A percentile compares a stretch with the other conserved stretches of the same genome.
These are phyloP conservation scores for Leucozona laternaria DNA, from an alignment of 2,888 invertebrate species.

Conservation along the genomic window DNA sequence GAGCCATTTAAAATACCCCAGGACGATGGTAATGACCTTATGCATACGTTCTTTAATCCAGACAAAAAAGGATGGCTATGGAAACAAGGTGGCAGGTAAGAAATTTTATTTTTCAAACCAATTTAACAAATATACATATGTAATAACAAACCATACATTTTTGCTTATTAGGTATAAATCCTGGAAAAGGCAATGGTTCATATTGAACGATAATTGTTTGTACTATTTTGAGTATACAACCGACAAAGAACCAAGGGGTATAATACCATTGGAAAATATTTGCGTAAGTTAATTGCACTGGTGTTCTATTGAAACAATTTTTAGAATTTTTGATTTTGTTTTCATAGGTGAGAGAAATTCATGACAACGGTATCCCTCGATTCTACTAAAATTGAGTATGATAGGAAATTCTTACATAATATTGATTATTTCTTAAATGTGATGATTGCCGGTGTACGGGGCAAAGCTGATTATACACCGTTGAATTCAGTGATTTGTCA, in stretches of 20 bases:
- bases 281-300: slow-evolving; percentile 84
- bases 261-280: slow-evolving; percentile 99
- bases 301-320: background rate
- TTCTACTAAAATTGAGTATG: no score
- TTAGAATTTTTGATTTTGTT: background rate
- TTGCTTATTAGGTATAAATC: slow-evolving; percentile 91
- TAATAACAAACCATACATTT: background rate
- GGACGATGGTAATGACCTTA: slow-evolving; percentile 99
- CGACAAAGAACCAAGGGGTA: slow-evolving; percentile 98
- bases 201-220: slow-evolving; percentile 98
- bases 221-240: slow-evolving; percentile 99
- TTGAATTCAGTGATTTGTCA: no score
- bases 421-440: no score
- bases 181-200: slow-evolving; percentile 99
- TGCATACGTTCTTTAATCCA: slow-evolving; percentile 99
- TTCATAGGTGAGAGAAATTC: slow-evolving; percentile 91
- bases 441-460: no score
- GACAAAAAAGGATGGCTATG: slow-evolving; percentile 99
- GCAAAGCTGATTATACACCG: no score
- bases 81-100: slow-evolving; percentile 95
- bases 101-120: slow-evolving; percentile 81
- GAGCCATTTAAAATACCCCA: slow-evolving; percentile 99
- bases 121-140: background rate
- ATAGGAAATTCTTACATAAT: no score
- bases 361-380: no score